Conservation (phyloP, 2,888 invertebrate species). For the Xestobium rufovillosum region DNA sequence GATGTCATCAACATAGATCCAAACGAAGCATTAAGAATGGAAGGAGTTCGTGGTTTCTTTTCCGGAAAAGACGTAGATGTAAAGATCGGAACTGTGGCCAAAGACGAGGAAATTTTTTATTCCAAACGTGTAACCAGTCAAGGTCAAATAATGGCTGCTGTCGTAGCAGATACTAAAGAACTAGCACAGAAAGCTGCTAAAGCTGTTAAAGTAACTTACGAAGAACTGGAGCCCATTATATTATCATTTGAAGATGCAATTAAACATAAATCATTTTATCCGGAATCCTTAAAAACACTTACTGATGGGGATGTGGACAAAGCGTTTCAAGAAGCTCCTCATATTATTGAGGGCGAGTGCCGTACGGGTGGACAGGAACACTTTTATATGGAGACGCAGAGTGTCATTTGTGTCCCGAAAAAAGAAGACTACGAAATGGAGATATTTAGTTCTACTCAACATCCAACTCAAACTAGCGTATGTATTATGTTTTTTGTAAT, state of each 20-base stretch:
- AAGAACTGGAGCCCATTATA: conserved; percentile 71
- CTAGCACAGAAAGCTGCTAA: conserved; percentile 78
- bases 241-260: conserved; percentile 88
- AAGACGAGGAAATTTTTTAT: conserved; percentile 83
- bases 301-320: conserved; percentile 60
- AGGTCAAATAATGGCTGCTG: conserved; percentile 76
- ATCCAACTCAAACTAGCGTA: conserved; percentile 68
- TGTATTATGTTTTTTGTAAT: too few species aligned
- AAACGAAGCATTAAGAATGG: conserved; percentile 59
- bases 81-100: conserved; percentile 61
- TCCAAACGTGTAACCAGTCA: conserved; percentile 65
- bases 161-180: conserved; percentile 69
- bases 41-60: conserved; percentile 78
- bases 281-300: conserved; percentile 48
- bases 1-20: conserved; percentile 69
- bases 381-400: conserved; percentile 90
- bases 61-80: conserved; percentile 70
- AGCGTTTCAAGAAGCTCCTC: conserved; percentile 60
- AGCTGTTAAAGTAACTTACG: conserved; percentile 72
- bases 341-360: conserved; percentile 68
- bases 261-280: conserved; percentile 61
- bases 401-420: conserved; percentile 61
- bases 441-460: conserved; percentile 76
- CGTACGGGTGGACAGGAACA: conserved; percentile 91
- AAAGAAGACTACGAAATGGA: conserved; percentile 80